phyloP scores from a whole-genome alignment of 1,140 invertebrate species.

The Sarcophaga peregrina region DNA sequence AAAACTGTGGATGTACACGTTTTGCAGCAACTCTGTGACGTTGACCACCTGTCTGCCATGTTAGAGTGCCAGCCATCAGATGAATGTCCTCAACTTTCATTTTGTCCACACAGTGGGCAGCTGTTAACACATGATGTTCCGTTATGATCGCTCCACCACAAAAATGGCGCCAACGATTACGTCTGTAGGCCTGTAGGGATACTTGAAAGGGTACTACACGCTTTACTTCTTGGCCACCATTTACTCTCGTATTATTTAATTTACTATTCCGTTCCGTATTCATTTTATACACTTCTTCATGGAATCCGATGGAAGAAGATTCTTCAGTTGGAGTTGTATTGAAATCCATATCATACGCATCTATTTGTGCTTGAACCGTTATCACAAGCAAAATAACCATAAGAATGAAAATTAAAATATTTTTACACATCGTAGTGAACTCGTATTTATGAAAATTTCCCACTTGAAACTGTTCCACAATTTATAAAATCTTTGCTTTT shows the following conservation, averaged over 20 bases:
- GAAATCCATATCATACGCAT: neutral
- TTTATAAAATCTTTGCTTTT: too few species aligned
- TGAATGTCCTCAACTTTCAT: slow-evolving; percentile 57
- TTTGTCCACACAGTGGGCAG: slow-evolving; percentile 65
- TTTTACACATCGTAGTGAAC: neutral
- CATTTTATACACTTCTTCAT: neutral
- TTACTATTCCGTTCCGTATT: neutral
- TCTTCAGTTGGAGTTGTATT: neutral
- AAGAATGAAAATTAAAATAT: neutral
- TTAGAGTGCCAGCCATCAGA: slow-evolving; percentile 67
- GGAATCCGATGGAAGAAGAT: neutral
- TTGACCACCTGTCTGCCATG: slow-evolving; percentile 65
- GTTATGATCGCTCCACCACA: slow-evolving; percentile 66
- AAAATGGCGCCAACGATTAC: slow-evolving; percentile 59
- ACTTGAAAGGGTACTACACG: slow-evolving; percentile 60
- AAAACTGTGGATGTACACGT: slow-evolving; percentile 58
- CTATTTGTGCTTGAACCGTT: neutral
- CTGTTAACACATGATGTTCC: slow-evolving; percentile 62
- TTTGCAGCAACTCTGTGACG: slow-evolving; percentile 51
- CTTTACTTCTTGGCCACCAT: slow-evolving; percentile 56
- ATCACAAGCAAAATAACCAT: neutral
- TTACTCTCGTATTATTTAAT: slow-evolving; percentile 49
- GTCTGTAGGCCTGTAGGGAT: slow-evolving; percentile 55
- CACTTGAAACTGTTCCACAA: too few species aligned
- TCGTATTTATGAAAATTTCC: too few species aligned